Base-by-base conservation (phyloP, 2,113 vertebrate genomes). In the Bubo scandiacus region DNA sequence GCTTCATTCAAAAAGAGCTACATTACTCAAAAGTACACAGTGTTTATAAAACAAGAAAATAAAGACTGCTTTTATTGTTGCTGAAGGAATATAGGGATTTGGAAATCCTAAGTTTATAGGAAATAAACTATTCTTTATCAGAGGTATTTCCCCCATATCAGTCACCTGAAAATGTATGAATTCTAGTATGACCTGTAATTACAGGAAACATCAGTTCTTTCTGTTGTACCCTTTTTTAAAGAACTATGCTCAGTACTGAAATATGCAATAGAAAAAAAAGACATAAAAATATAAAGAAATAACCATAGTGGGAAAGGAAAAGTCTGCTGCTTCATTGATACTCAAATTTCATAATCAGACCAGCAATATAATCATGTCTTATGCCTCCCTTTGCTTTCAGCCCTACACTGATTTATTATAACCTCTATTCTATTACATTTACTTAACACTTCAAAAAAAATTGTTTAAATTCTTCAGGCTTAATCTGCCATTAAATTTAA, bases 151-250 rank as follows among this genome's bases (percentile, higher is more conserved):
- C 15, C 15, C 5, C 6, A 3, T 26, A 74, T 18, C 32, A 29
- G 11, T 55, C 61, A 72, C 23, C 68, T 55, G 42, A 78, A 88
- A 82, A 91, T 8, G 14, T 25, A 11, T 38, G 40, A 88, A 54
- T 61, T 74, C 23, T 52, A 59, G 54, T 66, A 30, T 57, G 14
- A 45, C 5, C 4, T 34, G 10, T 67, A 71, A 58, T 49, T 74
- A 42, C 9, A 67, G 9, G 6, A 9, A 29, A 62, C 58, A 73
- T 9, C 0, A 6, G 73, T 42, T 62, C 2, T 66, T 85, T 94
- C 34, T 23, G 36, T 17, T 30, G 8, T 66, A 23, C 2, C 5
- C 25, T 57, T 78, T 45, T 68, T 0, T 0, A 38, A 25, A 16
- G 34, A 54, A 23, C 7, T 0, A 25, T n/a, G 8, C 20, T 94